Evolutionary conservation across 1,140 invertebrate genomes (phyloP).

Genomic region (Drosophila watanabei): DNA sequence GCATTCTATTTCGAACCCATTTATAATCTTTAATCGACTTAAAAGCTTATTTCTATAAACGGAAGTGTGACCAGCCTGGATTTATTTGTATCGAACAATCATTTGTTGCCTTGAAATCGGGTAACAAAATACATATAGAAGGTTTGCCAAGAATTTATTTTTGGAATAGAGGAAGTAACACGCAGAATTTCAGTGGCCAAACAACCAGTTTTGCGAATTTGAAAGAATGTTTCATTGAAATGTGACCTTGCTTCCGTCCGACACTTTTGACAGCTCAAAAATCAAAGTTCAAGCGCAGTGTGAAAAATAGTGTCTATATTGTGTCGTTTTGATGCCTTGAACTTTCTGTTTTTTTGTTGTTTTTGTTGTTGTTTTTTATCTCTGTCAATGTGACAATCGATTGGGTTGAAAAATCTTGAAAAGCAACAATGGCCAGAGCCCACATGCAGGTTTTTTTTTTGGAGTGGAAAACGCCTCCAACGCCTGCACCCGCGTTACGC

Average conservation of each 20-base stretch:
- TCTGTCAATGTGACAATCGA: slow-evolving; percentile 34
- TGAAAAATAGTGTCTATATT: slow-evolving; percentile 6
- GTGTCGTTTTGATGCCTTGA: slow-evolving; percentile 29
- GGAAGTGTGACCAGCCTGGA: neutral
- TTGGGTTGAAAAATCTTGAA: slow-evolving; percentile 27
- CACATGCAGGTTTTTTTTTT: slow-evolving; percentile 25
- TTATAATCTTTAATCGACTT: neutral
- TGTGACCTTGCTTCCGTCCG: slow-evolving; percentile 42
- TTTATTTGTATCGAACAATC: slow-evolving; percentile 11
- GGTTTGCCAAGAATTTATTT: slow-evolving; percentile 12
- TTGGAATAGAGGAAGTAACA: slow-evolving; percentile 33
- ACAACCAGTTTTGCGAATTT: slow-evolving; percentile 26
- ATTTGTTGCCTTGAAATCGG: slow-evolving; percentile 6
- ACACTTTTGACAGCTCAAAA: slow-evolving; percentile 45
- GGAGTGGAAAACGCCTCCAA: slow-evolving; percentile 19
- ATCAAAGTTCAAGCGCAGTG: slow-evolving; percentile 48
- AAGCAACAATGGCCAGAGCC: slow-evolving; percentile 16
- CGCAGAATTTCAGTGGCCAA: slow-evolving; percentile 3
- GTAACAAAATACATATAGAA: neutral
- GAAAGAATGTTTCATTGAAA: slow-evolving; percentile 38
- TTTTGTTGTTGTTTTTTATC: neutral
- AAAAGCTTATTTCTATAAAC: neutral
- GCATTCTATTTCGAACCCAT: neutral
- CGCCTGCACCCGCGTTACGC: slow-evolving; percentile 43
- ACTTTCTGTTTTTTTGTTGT: slow-evolving; percentile 26